A percentile compares a stretch with the other conserved stretches of the same genome.
Conservation (phyloP, 2,797 vertebrate genomes). For the Sebastes ruberrimus region DNA sequence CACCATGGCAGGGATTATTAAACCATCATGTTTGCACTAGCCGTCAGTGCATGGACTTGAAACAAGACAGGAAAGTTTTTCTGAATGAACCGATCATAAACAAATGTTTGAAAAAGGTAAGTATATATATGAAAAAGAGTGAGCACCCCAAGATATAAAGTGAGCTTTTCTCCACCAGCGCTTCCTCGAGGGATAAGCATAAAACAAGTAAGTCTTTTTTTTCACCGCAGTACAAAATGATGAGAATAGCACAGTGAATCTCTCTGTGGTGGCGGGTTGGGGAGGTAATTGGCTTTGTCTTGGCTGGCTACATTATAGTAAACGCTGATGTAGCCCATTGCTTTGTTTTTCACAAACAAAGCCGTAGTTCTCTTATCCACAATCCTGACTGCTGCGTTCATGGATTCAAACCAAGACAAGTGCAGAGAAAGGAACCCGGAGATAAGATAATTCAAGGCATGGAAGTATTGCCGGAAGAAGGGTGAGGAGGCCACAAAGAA, state of each 20-base stretch:
- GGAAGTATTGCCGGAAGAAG: constrained; percentile 7
- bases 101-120: constrained; percentile 44
- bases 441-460: constrained; percentile 36
- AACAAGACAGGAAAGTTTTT: not conserved
- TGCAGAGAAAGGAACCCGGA: constrained; percentile 1
- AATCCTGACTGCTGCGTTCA: constrained; percentile 33
- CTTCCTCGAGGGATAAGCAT: constrained; percentile 48
- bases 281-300: constrained; percentile 64
- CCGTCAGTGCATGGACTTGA: not conserved
- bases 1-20: not conserved
- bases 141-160: constrained; percentile 30
- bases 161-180: constrained; percentile 16
- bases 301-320: constrained; percentile 48
- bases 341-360: constrained; percentile 71
- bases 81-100: constrained; percentile 13
- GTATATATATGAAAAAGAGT: constrained; percentile 20
- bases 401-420: constrained; percentile 37
- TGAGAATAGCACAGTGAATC: constrained; percentile 56
- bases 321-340: constrained; percentile 68
- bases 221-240: constrained; percentile 43
- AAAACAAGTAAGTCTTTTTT: constrained; percentile 29
- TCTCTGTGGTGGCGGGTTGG: constrained; percentile 34
- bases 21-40: not conserved
- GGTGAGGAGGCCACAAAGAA: constrained; percentile 37
- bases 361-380: constrained; percentile 31